These are phyloP conservation scores for Rousettus madagascariensis DNA, from an alignment of 2,797 vertebrate genomes.

Conservation along the genomic window DNA sequence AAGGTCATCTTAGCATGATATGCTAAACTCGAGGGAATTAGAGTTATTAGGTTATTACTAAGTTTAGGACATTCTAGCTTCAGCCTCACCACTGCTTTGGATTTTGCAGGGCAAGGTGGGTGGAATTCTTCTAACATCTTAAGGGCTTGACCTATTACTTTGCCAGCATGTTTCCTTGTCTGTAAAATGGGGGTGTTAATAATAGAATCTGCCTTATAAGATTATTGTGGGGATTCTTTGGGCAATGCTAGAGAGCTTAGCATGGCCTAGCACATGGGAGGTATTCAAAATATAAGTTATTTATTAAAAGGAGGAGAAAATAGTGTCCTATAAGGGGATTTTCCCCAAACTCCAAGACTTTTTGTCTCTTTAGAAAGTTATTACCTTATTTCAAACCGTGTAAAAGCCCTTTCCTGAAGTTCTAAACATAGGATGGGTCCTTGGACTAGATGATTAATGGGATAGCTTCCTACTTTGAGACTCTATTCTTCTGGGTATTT, in stretches of 20 bases:
- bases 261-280: neutral
- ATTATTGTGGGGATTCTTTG: neutral
- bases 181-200: neutral
- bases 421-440: neutral
- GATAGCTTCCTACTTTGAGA: neutral
- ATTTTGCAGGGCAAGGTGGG: accelerated
- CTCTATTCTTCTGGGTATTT: neutral
- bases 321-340: neutral
- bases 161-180: neutral
- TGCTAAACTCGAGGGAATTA: too few relatives aligned
- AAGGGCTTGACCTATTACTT: too few relatives aligned
- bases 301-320: neutral
- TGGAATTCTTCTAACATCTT: too few relatives aligned
- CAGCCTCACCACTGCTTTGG: too few relatives aligned
- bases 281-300: constrained; percentile 4
- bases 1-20: too few relatives aligned
- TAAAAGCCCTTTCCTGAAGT: constrained; percentile 16
- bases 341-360: neutral
- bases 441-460: neutral
- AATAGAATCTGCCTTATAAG: neutral
- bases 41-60: too few relatives aligned
- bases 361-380: neutral
- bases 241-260: neutral
- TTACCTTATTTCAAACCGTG: neutral
- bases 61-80: too few relatives aligned